These are phyloP conservation scores for Caenorhabditis doughertyi DNA, from an alignment of 2,888 invertebrate species.

Conservation along the genomic window DNA sequence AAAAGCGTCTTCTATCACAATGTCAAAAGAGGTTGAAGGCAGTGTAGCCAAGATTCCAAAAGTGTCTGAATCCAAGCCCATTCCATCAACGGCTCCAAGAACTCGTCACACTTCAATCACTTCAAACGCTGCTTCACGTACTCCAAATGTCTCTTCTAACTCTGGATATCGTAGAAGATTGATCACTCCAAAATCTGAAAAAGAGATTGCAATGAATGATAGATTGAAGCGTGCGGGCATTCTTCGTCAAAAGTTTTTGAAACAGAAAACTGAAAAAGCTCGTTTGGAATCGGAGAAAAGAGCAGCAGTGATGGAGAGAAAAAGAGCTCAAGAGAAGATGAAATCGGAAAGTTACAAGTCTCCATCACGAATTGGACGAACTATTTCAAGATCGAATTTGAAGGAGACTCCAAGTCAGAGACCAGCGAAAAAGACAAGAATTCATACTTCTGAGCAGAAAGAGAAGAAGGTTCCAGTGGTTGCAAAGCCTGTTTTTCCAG, in stretches of 20 bases:
- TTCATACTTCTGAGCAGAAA: neutral
- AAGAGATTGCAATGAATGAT: neutral
- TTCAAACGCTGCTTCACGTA: too few relatives aligned
- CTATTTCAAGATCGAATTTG: neutral
- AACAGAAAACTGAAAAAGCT: neutral
- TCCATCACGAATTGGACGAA: neutral
- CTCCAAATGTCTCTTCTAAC: neutral
- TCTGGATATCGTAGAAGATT: neutral
- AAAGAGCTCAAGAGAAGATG: neutral
- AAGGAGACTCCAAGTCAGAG: neutral
- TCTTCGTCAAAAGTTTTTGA: conserved; percentile 13
- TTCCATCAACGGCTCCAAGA: neutral
- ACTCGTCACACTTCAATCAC: too few relatives aligned
- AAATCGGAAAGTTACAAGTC: neutral
- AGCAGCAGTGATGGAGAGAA: neutral
- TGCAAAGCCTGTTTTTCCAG: neutral
- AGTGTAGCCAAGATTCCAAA: too few relatives aligned
- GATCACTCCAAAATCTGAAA: neutral
- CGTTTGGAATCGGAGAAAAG: neutral
- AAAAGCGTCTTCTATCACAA: too few relatives aligned
- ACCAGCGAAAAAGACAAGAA: conserved; percentile 5
- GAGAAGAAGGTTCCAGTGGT: neutral
- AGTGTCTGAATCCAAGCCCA: neutral
- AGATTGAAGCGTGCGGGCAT: neutral
- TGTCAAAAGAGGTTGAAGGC: too few relatives aligned